Evolutionary conservation across 2,113 vertebrate species (phyloP).

Genomic region (Pomatostomus ruficeps): DNA sequence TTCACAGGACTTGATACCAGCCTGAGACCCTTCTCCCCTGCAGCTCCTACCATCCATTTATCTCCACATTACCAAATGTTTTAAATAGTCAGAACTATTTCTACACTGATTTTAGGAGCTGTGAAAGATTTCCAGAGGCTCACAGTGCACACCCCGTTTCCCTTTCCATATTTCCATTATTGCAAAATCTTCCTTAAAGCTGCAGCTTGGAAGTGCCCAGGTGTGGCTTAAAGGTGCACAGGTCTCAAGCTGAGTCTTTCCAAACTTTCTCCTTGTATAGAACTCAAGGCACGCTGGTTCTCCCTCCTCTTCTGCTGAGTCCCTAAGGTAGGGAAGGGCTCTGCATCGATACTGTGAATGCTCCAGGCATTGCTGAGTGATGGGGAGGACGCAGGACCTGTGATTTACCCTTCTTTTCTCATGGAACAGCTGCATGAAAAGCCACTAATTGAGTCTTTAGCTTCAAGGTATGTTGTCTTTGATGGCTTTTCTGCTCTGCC

Average conservation of each 20-base stretch:
- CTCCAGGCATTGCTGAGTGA: background rate
- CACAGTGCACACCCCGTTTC: background rate
- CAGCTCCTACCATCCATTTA: background rate
- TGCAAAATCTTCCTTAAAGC: background rate
- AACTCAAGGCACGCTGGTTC: background rate
- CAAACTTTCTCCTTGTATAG: background rate
- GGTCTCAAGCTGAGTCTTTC: background rate
- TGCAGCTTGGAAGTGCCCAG: background rate
- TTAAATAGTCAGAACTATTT: background rate
- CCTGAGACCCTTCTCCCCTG: background rate
- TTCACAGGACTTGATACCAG: background rate
- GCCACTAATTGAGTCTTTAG: background rate
- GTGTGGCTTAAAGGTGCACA: background rate
- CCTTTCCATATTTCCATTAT: background rate
- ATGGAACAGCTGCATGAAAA: background rate
- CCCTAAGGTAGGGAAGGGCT: background rate
- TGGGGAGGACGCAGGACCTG: background rate
- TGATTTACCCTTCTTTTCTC: background rate
- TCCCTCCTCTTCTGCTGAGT: background rate
- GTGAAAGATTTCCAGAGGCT: background rate
- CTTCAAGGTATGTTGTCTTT: background rate
- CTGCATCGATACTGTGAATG: rapidly evolving
- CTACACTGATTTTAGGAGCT: background rate
- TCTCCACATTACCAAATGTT: background rate
- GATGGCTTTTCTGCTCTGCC: background rate